phyloP scores from a whole-genome alignment of 2,113 vertebrate species.

The Anolis carolinensis region DNA sequence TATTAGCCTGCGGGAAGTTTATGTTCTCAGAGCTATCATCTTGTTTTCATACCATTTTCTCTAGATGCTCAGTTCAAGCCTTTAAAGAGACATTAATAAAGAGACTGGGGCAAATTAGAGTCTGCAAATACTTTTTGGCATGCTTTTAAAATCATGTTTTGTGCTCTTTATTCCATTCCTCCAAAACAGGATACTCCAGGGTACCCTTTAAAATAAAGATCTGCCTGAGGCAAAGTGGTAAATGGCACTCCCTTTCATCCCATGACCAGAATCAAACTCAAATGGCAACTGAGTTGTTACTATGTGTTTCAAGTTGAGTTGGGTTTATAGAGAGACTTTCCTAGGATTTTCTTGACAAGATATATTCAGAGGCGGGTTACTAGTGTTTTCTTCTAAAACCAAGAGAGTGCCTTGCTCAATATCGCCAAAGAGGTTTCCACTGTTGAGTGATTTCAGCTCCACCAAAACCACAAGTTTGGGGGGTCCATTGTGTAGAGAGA shows the following conservation, averaged over 20 bases:
- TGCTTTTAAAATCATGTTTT: background rate
- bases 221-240: background rate
- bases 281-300: background rate
- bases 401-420: too few relatives aligned
- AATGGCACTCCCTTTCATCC: too few relatives aligned
- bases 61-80: background rate
- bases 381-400: too few relatives aligned
- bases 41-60: constrained; percentile 10
- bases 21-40: background rate
- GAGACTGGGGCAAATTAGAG: background rate
- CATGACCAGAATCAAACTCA: background rate
- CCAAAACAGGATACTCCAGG: background rate
- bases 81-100: background rate
- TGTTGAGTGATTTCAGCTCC: too few relatives aligned
- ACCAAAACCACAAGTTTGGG: too few relatives aligned
- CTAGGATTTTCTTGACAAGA: too few relatives aligned
- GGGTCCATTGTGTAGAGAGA: too few relatives aligned
- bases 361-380: too few relatives aligned
- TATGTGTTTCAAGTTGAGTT: too few relatives aligned
- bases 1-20: background rate
- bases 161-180: background rate
- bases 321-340: too few relatives aligned
- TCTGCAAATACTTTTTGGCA: background rate
- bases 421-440: too few relatives aligned
- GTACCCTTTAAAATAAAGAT: background rate